These are phyloP conservation scores for Diplolepis rosae DNA, from an alignment of 2,888 invertebrate species.

Conservation along the genomic window DNA sequence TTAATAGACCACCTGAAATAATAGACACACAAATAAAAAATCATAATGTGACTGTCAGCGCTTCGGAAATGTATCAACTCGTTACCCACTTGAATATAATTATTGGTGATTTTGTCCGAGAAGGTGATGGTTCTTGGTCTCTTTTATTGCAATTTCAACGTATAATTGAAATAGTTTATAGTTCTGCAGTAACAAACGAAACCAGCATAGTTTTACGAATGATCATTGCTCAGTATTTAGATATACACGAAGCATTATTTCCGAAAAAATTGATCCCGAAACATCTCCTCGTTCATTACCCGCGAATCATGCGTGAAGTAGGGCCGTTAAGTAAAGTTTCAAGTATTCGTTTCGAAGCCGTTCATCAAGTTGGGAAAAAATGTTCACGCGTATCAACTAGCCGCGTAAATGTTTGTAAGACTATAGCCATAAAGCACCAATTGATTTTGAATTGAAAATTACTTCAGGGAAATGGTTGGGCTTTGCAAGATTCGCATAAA, in stretches of 20 bases:
- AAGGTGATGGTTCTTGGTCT: not conserved
- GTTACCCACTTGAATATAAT: constrained; percentile 3
- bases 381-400: constrained; percentile 34
- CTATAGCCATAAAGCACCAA: too few species aligned
- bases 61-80: constrained; percentile 46
- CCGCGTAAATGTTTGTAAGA: too few species aligned
- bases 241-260: constrained; percentile 31
- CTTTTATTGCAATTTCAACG: not conserved
- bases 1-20: constrained; percentile 40
- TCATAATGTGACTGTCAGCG: constrained; percentile 41
- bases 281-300: constrained; percentile 47
- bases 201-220: constrained; percentile 32
- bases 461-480: too few species aligned
- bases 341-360: constrained; percentile 23
- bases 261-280: constrained; percentile 41
- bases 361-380: constrained; percentile 42
- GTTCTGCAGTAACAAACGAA: constrained; percentile 24
- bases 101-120: not conserved
- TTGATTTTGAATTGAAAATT: constrained; percentile 5
- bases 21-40: constrained; percentile 30
- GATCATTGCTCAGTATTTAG: constrained; percentile 41
- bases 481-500: constrained; percentile 39
- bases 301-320: constrained; percentile 42
- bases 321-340: constrained; percentile 48
- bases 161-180: not conserved